Conservation (phyloP, 2,113 vertebrate species). For the Eulemur rufifrons region DNA sequence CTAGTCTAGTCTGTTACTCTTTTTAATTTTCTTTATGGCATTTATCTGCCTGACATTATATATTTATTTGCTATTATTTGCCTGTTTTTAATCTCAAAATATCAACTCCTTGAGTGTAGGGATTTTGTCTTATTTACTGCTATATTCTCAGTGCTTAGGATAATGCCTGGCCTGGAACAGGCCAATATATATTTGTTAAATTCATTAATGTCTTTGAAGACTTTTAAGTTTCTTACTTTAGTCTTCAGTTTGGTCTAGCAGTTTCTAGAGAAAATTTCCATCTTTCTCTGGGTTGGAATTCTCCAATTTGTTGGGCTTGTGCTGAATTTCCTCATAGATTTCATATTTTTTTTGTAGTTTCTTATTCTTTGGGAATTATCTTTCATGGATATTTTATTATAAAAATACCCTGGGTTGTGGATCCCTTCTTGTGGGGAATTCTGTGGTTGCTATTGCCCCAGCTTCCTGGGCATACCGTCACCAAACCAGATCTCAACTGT, state of each 20-base stretch:
- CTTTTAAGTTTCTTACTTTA: background rate
- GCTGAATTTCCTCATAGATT: background rate
- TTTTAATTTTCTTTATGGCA: background rate
- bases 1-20: background rate
- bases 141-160: background rate
- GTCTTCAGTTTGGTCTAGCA: background rate
- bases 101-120: background rate
- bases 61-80: background rate
- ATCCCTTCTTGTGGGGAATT: background rate
- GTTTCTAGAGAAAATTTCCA: too few relatives aligned
- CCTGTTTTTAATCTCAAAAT: background rate
- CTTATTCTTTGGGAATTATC: background rate
- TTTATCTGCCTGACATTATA: background rate
- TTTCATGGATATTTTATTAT: background rate
- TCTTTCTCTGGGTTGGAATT: background rate
- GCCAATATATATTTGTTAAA: background rate
- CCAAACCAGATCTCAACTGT: background rate
- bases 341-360: background rate
- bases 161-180: background rate
- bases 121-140: background rate
- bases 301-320: background rate
- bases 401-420: background rate
- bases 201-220: background rate
- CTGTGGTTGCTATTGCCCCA: background rate
- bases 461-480: background rate